Conservation (phyloP, 2,797 vertebrate genomes). For the Rhynchotus rufescens region DNA sequence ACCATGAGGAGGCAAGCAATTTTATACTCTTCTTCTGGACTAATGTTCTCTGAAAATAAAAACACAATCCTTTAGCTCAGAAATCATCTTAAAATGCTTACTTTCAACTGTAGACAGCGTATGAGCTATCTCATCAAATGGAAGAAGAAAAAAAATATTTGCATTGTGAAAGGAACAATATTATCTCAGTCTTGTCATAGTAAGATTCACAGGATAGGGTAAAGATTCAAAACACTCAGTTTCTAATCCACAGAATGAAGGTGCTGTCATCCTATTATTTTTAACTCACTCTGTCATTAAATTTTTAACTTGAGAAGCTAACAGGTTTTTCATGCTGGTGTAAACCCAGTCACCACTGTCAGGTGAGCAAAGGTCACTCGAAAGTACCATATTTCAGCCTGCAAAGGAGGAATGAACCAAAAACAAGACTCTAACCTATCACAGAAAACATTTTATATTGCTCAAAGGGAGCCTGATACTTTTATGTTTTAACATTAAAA, state of each 20-base stretch:
- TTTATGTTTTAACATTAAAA: not conserved
- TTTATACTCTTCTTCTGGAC: slow-evolving; percentile 98
- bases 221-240: not conserved
- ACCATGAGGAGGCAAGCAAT: slow-evolving; percentile 99
- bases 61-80: not conserved
- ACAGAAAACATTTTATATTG: not conserved
- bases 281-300: not conserved
- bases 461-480: not conserved
- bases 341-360: not conserved
- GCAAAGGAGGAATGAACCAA: not conserved
- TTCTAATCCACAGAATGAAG: not conserved
- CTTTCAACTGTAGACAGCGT: not conserved
- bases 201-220: not conserved
- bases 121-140: not conserved
- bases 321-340: not conserved
- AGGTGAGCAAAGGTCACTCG: not conserved
- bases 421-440: not conserved
- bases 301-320: not conserved
- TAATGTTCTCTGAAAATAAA: slow-evolving; percentile 91
- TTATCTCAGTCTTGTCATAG: not conserved
- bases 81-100: not conserved
- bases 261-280: not conserved
- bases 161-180: not conserved
- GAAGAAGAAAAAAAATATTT: not conserved
- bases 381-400: not conserved